These are phyloP conservation scores for Magallana nippona DNA, from an alignment of 2,888 invertebrate species.

Conservation along the genomic window DNA sequence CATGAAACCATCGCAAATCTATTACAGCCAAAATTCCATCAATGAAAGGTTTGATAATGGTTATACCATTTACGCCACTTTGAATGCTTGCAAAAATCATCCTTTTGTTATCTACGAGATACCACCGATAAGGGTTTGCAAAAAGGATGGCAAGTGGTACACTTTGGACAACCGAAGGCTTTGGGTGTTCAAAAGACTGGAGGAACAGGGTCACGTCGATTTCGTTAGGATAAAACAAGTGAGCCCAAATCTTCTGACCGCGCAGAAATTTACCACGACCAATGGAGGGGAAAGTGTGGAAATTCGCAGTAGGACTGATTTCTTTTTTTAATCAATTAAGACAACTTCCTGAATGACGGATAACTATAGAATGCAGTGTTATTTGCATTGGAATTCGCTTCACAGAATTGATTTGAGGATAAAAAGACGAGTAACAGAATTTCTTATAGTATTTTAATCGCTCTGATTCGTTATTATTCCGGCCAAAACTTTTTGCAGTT, in stretches of 20 bases:
- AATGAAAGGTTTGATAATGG: slow-evolving; percentile 36
- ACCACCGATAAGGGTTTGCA: slow-evolving; percentile 38
- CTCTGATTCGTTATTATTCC: too few species aligned
- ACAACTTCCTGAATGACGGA: too few species aligned
- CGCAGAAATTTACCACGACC: slow-evolving; percentile 39
- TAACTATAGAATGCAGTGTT: too few species aligned
- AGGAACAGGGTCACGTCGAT: slow-evolving; percentile 27
- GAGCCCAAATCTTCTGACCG: not conserved
- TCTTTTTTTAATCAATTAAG: not conserved
- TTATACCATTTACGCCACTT: slow-evolving; percentile 29
- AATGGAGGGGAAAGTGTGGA: slow-evolving; percentile 36
- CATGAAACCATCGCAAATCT: slow-evolving; percentile 39
- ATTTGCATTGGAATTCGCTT: too few species aligned
- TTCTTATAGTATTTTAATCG: too few species aligned
- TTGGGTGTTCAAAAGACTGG: slow-evolving; percentile 40
- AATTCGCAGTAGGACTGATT: not conserved
- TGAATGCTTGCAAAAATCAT: not conserved
- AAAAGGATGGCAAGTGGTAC: slow-evolving; percentile 40
- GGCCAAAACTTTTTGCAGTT: too few species aligned
- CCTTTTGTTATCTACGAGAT: slow-evolving; percentile 33
- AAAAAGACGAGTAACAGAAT: too few species aligned
- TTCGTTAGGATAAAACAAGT: not conserved
- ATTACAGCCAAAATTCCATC: slow-evolving; percentile 39
- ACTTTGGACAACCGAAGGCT: slow-evolving; percentile 40
- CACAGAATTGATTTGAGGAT: too few species aligned